Conservation (phyloP, 2,113 vertebrate genomes). For the Salvelinus fontinalis region DNA sequence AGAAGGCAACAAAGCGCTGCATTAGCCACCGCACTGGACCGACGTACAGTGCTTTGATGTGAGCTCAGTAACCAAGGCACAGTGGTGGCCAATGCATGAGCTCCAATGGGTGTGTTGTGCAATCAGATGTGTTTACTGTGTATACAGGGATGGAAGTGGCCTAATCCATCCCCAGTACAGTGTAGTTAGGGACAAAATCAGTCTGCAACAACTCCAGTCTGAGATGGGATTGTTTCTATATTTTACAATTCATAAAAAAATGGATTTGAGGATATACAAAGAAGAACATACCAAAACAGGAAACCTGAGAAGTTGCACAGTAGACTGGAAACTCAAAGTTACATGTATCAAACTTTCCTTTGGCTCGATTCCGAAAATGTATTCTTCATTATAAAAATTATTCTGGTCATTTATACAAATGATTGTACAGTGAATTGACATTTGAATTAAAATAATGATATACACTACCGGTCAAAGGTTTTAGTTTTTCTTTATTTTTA, state of each 20-base stretch:
- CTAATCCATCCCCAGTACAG: conserved; percentile 61
- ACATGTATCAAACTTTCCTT: no score
- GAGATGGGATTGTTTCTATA: conserved; percentile 46
- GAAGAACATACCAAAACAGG: conserved; percentile 12
- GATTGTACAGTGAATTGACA: no score
- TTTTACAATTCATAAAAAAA: background rate
- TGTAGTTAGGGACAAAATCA: conserved; percentile 43
- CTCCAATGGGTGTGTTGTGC: conserved; percentile 70
- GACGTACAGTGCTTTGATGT: conserved; percentile 72
- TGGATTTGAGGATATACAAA: conserved; percentile 30
- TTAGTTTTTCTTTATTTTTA: no score
- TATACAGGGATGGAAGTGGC: conserved; percentile 67
- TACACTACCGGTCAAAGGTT: no score
- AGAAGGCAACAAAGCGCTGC: conserved; percentile 74
- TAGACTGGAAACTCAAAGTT: background rate
- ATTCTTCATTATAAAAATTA: no score
- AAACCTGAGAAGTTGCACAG: background rate
- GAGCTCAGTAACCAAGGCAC: conserved; percentile 65
- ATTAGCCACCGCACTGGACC: conserved; percentile 71
- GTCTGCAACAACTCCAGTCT: conserved; percentile 36
- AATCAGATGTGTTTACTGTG: conserved; percentile 73
- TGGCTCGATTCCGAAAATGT: no score
- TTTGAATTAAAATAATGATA: no score
- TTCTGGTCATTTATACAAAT: no score
- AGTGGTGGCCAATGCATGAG: conserved; percentile 67